Conservation (phyloP, 1,140 invertebrate genomes). For the Pomacea maculata region DNA sequence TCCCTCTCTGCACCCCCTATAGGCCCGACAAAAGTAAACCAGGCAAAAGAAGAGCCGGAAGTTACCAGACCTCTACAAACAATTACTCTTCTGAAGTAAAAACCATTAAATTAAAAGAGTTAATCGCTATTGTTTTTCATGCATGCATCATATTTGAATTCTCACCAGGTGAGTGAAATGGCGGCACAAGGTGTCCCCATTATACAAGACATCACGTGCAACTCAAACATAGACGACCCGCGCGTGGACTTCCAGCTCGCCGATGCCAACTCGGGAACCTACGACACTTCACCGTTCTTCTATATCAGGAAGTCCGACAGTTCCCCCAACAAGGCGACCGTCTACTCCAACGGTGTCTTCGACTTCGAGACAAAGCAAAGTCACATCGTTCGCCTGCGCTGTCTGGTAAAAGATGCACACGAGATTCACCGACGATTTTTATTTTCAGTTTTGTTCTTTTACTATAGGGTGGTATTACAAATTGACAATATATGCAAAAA, state of each 20-base stretch:
- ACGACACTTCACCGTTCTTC: slow-evolving; percentile 22
- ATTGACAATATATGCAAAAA: no score
- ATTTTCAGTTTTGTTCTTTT: no score
- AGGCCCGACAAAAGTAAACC: no score
- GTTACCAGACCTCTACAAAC: no score
- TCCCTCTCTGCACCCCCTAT: no score
- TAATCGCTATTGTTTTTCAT: no score
- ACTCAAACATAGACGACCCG: slow-evolving; percentile 43
- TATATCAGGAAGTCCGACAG: not conserved
- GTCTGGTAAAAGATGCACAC: slow-evolving; percentile 18
- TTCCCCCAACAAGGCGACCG: slow-evolving; percentile 21
- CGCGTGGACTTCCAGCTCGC: slow-evolving; percentile 46
- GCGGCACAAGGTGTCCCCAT: slow-evolving; percentile 29
- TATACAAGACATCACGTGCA: slow-evolving; percentile 40
- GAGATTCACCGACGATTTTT: no score
- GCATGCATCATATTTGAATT: not conserved
- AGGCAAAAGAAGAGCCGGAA: no score
- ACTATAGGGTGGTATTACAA: no score
- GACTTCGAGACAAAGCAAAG: slow-evolving; percentile 14
- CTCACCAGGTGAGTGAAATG: slow-evolving; percentile 26
- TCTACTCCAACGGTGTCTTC: not conserved
- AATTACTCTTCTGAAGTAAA: no score
- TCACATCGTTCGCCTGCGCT: slow-evolving; percentile 18
- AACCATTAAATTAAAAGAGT: no score
- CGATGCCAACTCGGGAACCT: slow-evolving; percentile 32